phyloP scores from a whole-genome alignment of 2,113 vertebrate species.

The human region DNA sequence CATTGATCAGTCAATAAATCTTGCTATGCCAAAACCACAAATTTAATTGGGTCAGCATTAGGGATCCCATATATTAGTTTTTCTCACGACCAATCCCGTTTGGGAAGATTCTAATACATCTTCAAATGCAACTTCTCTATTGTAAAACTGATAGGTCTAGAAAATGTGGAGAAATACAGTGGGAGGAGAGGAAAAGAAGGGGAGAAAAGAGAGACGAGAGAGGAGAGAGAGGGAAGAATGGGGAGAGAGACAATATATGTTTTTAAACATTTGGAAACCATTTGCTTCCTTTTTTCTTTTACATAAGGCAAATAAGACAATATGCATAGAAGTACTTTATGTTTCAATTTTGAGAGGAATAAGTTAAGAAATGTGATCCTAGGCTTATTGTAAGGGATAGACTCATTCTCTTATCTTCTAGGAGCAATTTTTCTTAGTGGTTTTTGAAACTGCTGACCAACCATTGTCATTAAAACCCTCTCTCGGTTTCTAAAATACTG shows the following conservation, averaged over 20 bases:
- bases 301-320: background rate
- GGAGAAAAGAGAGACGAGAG: background rate
- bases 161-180: background rate
- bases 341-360: background rate
- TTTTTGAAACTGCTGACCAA: background rate
- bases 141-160: background rate
- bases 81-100: background rate
- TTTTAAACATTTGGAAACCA: background rate
- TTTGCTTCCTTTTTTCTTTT: background rate
- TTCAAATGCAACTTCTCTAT: background rate
- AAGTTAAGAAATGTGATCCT: background rate
- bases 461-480: background rate
- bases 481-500: background rate
- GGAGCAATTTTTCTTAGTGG: background rate
- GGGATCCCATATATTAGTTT: background rate
- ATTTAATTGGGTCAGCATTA: background rate
- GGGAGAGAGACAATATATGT: no score
- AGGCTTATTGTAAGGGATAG: background rate
- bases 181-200: background rate
- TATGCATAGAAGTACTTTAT: background rate
- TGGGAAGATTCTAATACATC: constrained; percentile 10
- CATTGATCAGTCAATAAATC: background rate
- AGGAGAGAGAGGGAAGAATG: no score
- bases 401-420: background rate
- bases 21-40: background rate